A percentile compares a stretch with the other conserved stretches of the same genome.
These are phyloP conservation scores for Naja naja DNA, from an alignment of 2,113 vertebrate genomes.

Conservation along the genomic window DNA sequence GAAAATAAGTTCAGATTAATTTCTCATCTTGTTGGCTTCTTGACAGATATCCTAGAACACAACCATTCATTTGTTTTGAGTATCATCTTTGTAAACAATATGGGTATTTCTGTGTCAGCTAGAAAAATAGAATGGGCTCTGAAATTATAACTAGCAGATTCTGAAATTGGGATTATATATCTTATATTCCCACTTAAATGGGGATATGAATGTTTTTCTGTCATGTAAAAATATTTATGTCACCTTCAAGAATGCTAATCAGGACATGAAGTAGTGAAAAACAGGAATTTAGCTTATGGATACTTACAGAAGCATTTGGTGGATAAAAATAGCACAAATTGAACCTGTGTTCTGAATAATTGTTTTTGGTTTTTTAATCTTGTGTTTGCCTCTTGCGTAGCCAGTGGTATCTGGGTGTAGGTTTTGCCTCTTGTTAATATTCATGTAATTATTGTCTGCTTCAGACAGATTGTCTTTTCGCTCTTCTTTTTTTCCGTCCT, in stretches of 20 bases:
- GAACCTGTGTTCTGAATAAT: conserved; percentile 56
- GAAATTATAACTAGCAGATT: neutral
- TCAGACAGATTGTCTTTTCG: conserved; percentile 8
- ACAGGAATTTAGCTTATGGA: conserved; percentile 37
- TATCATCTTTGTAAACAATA: neutral
- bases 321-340: conserved; percentile 18
- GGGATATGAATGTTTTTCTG: neutral
- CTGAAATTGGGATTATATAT: neutral
- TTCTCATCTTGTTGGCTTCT: neutral
- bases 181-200: neutral
- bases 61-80: neutral
- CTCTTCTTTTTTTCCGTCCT: neutral
- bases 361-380: conserved; percentile 61
- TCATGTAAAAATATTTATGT: neutral
- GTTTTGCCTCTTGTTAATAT: conserved; percentile 48
- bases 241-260: neutral
- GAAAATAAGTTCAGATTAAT: neutral
- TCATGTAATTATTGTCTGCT: conserved; percentile 25
- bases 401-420: conserved; percentile 27
- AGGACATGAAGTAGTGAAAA: conserved; percentile 6
- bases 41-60: neutral
- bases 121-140: neutral
- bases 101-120: neutral
- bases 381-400: conserved; percentile 43
- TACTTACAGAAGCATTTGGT: conserved; percentile 40